Evolutionary conservation across 2,113 vertebrate genomes (phyloP).

Genomic region (Ailurus styani): DNA sequence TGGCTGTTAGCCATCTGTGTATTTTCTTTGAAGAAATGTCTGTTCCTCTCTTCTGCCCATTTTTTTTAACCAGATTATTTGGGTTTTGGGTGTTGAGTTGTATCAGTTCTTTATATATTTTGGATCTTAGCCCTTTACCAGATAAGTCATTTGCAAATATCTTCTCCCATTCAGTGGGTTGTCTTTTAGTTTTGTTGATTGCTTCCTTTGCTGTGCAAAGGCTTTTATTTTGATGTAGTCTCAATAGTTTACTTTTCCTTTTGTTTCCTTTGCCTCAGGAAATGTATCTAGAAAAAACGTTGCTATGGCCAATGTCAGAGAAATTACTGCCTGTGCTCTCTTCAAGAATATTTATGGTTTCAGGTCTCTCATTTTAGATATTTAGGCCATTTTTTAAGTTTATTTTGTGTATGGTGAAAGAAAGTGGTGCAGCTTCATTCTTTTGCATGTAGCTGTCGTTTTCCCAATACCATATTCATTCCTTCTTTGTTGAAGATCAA

Average conservation of each 20-base stretch:
- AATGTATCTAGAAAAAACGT: background rate
- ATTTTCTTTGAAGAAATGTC: no score
- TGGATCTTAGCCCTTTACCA: no score
- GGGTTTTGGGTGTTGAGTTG: no score
- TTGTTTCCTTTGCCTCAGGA: background rate
- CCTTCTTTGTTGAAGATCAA: no score
- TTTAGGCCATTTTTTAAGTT: background rate
- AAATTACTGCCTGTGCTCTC: background rate
- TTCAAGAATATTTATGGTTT: background rate
- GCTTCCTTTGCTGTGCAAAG: background rate
- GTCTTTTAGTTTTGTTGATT: background rate
- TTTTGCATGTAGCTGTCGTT: background rate
- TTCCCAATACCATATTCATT: background rate
- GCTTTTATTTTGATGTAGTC: background rate
- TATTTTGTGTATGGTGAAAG: background rate
- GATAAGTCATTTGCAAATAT: no score
- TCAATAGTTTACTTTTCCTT: background rate
- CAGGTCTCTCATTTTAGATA: background rate
- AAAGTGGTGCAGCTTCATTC: background rate
- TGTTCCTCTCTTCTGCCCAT: no score
- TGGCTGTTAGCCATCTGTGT: no score
- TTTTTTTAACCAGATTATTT: no score
- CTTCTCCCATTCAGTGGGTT: no score
- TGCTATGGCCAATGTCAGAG: background rate
- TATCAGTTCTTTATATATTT: no score